Base-by-base conservation (phyloP, 2,113 vertebrate genomes). In the Sturnira hondurensis region DNA sequence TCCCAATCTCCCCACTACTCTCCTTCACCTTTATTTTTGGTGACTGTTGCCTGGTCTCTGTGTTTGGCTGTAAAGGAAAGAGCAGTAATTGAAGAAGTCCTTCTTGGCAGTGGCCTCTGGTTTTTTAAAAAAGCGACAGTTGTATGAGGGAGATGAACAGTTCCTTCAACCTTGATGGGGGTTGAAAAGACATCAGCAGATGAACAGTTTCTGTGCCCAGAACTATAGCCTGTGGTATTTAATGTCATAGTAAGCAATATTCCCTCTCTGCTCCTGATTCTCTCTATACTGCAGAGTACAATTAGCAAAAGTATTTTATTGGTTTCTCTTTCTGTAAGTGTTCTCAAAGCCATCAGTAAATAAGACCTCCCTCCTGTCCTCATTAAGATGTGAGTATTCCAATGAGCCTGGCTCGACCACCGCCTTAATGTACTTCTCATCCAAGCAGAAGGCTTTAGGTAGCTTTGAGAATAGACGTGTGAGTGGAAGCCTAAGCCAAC, bases 141-240 rank as follows among this genome's bases (percentile, higher is more conserved):
- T 86, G 80, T 94, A 67, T 81, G 65, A 93, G 65, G 83, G 38
- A 83, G 76, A 67, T 89, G 68, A 91, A 52, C 76, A 86, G 86
- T 80, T 88, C 81, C 92, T 96, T 85, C 58, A 85, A 31, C 45
- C 45, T 84, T 90, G 80, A 63, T 87, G 43, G 65, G 13, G 43
- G 4, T 76, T 94, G 65, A 92, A 86, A 96, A 96, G 68, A 63
- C 81, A 86, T 73, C 76, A 80, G 68, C 82, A 93, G 45, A 77
- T 93, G 58, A 91, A 58, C 1, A 3, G 45, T 43, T 89, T 65
- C 71, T 76, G 4, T 85, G 45, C 47, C 67, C 71, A 88, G 58
- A 84, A 84, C 65, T 63, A 10, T 63, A 85, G 36, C 54, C 80
- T 95, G 1, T 94, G 58, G n/a, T 67, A 78, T 70, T 82, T 73